Base-by-base conservation (phyloP, 2,797 vertebrate genomes). In the Bradypodion ventrale region DNA sequence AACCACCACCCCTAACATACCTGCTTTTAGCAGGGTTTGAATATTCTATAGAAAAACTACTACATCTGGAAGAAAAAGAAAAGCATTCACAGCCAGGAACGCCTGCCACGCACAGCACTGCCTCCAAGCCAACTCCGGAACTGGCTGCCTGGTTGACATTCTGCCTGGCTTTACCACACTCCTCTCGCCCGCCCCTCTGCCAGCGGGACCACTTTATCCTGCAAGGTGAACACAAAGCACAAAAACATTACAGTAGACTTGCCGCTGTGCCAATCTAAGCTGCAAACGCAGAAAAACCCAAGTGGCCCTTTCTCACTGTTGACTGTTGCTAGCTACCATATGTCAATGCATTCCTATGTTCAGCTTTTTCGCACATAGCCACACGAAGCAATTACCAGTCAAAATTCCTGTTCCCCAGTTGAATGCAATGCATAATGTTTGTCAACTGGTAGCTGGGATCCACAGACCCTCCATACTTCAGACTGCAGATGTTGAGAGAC, bases 171-270 rank as follows among this genome's bases (percentile, higher is more conserved):
- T 35, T 59, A 87, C 86, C 74, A 83, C 85, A 56, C n/a, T 90
- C 90, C 90, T 83, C 73, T 83, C 89, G 27, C 35, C 25, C 15
- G 27, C 46, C 15, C 56, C 7, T 25, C 88, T 63, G 88, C 90
- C 91, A 74, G 40, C 3, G 15, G 92, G 94, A 93, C 89, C 87
- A 83, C 89, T 93, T 44, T 68, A 87, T 72, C 90, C 93, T 93
- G 92, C 93, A 94, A 94, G 92, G 89, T 87, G 86, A 89, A 90
- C 93, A 92, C 85, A 87, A 93, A 93, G 93, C 84, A 91, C 87
- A 79, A 88, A 92, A 91, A 86, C 77, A 77, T 78, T 4, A 44
- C 86, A 23, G 92, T 15, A 60, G 40, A 9, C 87, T 94, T 93
- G 92, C 93, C 79, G 68, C 90, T 85, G 88, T 93, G 90, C 77